phyloP scores from a whole-genome alignment of 2,797 vertebrate species.

The Synanceia verrucosa region DNA sequence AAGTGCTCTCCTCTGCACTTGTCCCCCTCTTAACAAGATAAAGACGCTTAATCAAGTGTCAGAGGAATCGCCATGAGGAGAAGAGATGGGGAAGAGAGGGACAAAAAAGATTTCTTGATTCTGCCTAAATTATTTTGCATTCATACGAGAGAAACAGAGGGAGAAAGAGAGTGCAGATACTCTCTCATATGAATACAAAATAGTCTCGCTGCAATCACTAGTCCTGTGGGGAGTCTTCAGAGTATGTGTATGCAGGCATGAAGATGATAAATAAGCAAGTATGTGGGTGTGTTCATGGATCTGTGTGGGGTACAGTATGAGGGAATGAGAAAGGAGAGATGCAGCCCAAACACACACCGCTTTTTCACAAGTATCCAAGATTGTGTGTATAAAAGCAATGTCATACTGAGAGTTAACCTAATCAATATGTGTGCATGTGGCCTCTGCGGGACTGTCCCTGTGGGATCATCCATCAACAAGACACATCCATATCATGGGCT shows the following conservation, averaged over 20 bases:
- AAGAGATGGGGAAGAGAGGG: slow-evolving; percentile 21
- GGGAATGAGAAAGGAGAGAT: slow-evolving; percentile 9
- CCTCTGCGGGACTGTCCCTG: slow-evolving; percentile 42
- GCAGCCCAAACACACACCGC: slow-evolving; percentile 1
- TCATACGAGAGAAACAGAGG: slow-evolving; percentile 67
- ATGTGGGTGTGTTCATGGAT: slow-evolving; percentile 14
- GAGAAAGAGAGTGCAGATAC: slow-evolving; percentile 48
- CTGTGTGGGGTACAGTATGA: slow-evolving; percentile 20
- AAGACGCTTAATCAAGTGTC: slow-evolving; percentile 60
- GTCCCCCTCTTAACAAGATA: slow-evolving; percentile 58
- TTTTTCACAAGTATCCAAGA: slow-evolving; percentile 46
- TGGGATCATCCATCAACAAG: slow-evolving; percentile 48
- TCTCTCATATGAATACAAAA: slow-evolving; percentile 67
- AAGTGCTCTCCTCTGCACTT: slow-evolving; percentile 55
- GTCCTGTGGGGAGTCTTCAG: slow-evolving; percentile 64
- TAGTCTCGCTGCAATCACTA: slow-evolving; percentile 62
- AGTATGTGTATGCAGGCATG: slow-evolving; percentile 52
- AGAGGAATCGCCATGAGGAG: slow-evolving; percentile 52
- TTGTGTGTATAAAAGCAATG: slow-evolving; percentile 16
- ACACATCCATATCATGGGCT: slow-evolving; percentile 14
- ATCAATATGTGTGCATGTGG: slow-evolving; percentile 32
- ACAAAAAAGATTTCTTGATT: slow-evolving; percentile 58
- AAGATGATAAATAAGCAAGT: slow-evolving; percentile 64
- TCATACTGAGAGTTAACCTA: slow-evolving; percentile 26
- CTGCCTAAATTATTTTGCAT: slow-evolving; percentile 70